phyloP scores from a whole-genome alignment of 2,888 invertebrate genomes.

The Anodontia alba region DNA sequence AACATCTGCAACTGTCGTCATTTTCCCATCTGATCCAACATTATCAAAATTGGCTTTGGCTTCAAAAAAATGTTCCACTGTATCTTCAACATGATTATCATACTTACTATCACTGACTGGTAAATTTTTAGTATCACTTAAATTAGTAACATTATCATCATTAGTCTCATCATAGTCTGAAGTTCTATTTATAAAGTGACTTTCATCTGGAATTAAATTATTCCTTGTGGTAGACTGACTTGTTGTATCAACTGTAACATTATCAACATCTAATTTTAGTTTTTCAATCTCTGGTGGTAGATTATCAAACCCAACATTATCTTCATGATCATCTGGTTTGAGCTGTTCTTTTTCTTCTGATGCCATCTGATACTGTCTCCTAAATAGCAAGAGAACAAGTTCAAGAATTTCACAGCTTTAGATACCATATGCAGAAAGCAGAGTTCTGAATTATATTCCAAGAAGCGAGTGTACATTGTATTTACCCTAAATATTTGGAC shows the following conservation, averaged over 20 bases:
- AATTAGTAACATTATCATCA: conserved; percentile 8
- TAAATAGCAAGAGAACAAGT: too few relatives aligned
- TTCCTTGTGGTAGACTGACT: too few relatives aligned
- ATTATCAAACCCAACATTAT: background rate
- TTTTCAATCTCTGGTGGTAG: background rate
- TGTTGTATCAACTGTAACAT: background rate
- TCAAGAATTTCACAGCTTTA: too few relatives aligned
- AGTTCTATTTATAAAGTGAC: background rate
- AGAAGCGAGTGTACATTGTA: too few relatives aligned
- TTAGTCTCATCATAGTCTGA: background rate
- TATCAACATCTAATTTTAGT: background rate
- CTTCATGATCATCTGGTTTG: background rate
- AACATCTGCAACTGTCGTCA: too few relatives aligned
- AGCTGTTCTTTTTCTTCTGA: background rate
- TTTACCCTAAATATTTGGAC: too few relatives aligned
- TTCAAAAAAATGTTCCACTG: background rate
- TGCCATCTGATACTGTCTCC: background rate
- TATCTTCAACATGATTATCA: background rate
- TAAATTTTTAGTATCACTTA: too few relatives aligned
- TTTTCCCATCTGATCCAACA: background rate
- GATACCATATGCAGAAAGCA: too few relatives aligned
- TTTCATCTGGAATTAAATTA: background rate
- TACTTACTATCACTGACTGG: background rate
- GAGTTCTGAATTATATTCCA: too few relatives aligned
- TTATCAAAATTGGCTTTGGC: background rate